Evolutionary conservation across 2,113 vertebrate genomes (phyloP), one percentile per base, ranked within the genome.

Genomic region (Lonchura striata): DNA sequence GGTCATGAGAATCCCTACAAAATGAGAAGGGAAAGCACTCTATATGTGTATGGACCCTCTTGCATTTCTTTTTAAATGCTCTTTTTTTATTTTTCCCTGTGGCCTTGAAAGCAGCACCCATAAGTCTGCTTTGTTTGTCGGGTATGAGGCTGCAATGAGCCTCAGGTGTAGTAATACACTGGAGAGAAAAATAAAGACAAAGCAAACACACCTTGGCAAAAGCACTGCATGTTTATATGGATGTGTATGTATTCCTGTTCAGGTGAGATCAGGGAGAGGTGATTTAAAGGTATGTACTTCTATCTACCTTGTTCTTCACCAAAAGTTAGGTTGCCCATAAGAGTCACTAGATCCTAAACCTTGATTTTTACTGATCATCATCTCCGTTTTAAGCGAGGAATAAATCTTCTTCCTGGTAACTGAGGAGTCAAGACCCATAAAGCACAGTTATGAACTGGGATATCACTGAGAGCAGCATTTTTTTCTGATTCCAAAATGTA

Each of bases 101-200:
- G n/a, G 22, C 63, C 9, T 0, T 20, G 46, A 80, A 86, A 80
- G 72, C 50, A 46, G 17, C 1, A 3, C 10, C 22, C 1, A 0
- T 77, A 52, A 42, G 7, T 24, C 46, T 72, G 21, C 23, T n/a
- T 70, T 41, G 6, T 56, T 65, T 65, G 16, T 80, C 63, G 77
- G 54, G 37, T 53, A 4, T 18, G 35, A 82, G 35, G 21, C 57
- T 39, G 49, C 16, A 75, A 64, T 4, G 19, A 88, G 31, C 46
- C 15, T 53, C 21, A 46, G 25, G 33, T 54, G 18, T 35, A 47
- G 12, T 35, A 20, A 49, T 24, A 42, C 10, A 53, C 8, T 3
- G 0, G 10, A 14, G 2, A 86, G 76, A n/a, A 49, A 61, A 65
- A 15, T 52, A 65, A 69, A 0, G 6, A 30, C 22, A 84, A 65